Evolutionary conservation across 2,888 invertebrate species (phyloP), one percentile per base, ranked within the genome.

Genomic region (Hymenopus coronatus): DNA sequence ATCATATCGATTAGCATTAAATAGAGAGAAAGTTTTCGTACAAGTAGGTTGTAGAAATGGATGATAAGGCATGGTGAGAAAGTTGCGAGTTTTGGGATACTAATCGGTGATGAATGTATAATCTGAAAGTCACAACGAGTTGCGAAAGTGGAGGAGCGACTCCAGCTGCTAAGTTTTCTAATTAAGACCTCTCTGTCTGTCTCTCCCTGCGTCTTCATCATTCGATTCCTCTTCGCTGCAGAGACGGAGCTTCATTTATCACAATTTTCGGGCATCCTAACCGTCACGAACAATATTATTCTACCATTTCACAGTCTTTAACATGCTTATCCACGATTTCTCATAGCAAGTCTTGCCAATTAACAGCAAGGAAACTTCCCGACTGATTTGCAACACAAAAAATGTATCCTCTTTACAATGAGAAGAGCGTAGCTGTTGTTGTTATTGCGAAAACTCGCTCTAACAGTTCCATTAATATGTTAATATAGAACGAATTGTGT

Each of bases 391-490:
- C 54, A 70, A 70, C 54, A 70, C 54, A 70, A 70, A 70, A 70
- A 70, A 70, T 70, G 54, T 70, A 70, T 70, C 54, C 54, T 70
- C 54, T 70, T 70, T 20, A 20, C 25, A 25, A 70, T 70, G 54
- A 20, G 54, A 3, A 70, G 20, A 25, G 25, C 20, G 54, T 70
- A 20, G 54, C 20, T 20, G 54, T 70, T 70, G 54, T 70, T 20
- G 54, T 70, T 70, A 20, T 70, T 70, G 54, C 6, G 20, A 70
- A 70, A 25, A 70, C 54, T 70, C 54, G 54, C 54, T 70, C 20
- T 87, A 82, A 87, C 82, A 33, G 82, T 14, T 87, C 82, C 87
- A 87, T 87, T 87, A 87, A 87, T 87, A 87, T 87, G 87, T 82
- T 87, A 87, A 87, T 87, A 87, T 70, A 82, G 28, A 87, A 70